A percentile compares a stretch with the other conserved stretches of the same genome.
Evolutionary conservation across 2,888 invertebrate species (phyloP).

Genomic region (Caenorhabditis becei): DNA sequence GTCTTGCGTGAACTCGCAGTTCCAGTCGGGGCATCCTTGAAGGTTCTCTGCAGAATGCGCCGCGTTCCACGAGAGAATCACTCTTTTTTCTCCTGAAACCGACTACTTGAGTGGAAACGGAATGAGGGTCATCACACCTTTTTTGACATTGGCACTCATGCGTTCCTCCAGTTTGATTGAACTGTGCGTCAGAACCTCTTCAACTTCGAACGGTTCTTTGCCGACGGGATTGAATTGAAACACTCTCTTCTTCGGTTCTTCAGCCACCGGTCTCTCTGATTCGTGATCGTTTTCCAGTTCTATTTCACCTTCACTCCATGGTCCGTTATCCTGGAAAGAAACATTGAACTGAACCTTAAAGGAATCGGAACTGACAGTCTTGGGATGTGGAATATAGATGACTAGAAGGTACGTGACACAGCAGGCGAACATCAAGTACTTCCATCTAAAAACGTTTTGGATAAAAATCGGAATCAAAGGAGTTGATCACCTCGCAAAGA

Average conservation of each 20-base stretch:
- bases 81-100: conserved; percentile 48
- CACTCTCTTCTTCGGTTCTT: not conserved
- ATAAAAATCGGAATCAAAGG: not conserved
- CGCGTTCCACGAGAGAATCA: conserved; percentile 71
- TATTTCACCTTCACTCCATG: conserved; percentile 38
- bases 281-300: conserved; percentile 39
- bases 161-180: conserved; percentile 63
- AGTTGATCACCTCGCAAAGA: conserved; percentile 33
- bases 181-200: conserved; percentile 65
- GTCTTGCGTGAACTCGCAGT: conserved; percentile 73
- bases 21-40: conserved; percentile 80
- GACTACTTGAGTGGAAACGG: not conserved
- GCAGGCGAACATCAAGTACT: conserved; percentile 58
- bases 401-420: conserved; percentile 61
- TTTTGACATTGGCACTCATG: conserved; percentile 55
- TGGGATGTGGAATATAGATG: conserved; percentile 51
- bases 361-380: conserved; percentile 9
- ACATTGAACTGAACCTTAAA: not conserved
- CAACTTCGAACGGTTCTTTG: conserved; percentile 67
- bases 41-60: conserved; percentile 71
- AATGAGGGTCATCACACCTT: conserved; percentile 30
- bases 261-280: not conserved
- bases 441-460: conserved; percentile 52
- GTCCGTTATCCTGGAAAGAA: conserved; percentile 3
- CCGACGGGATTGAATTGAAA: conserved; percentile 66